Evolutionary conservation across 2,113 vertebrate genomes (phyloP), one percentile per base, ranked within the genome.

Genomic region (Dryoscopus gambensis): DNA sequence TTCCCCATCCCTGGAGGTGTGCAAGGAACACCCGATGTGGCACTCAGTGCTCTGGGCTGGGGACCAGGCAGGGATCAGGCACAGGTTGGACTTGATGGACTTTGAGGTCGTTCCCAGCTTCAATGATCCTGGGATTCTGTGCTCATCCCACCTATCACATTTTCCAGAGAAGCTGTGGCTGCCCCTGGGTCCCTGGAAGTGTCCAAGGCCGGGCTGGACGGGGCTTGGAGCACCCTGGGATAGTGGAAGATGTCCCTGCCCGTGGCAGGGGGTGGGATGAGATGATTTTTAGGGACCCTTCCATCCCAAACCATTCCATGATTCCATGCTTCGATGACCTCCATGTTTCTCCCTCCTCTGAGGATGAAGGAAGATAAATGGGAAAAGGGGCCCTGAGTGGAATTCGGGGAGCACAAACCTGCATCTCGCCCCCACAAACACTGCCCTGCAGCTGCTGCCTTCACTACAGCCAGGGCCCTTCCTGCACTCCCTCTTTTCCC

Each of bases 191-290:
- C 55, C 55, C 63, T 69, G 84, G 46, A 0, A 62, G 10, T 70
- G 47, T 1, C 9, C 84, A 0, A 52, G 44, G 52, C 25, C 53
- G 37, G 44, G 9, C 1, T 56, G 42, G 46, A 28, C 0, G 0
- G 20, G 13, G 37, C 17, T 50, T 7, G 71, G 73, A 52, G 44
- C 33, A 46, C 0, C n/a, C 74, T 53, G 74, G 73, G 5, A 15
- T 4, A 5, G 12, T 20, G 47, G 63, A 1, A 69, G 11, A 4
- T 62, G 42, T 49, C 35, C 59, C 50, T 74, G 69, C 5, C 49
- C 50, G 23, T 13, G 40, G 40, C 40, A 74, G 31, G 46, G 49
- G 19, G 14, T 30, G 35, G 33, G 6, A 25, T 10, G 11, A 15
- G 23, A 2, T 55, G 55, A 1, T 1, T 2, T 47, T 62, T 30